phyloP scores from a whole-genome alignment of 2,797 vertebrate genomes.

The Neostethus bicornis region DNA sequence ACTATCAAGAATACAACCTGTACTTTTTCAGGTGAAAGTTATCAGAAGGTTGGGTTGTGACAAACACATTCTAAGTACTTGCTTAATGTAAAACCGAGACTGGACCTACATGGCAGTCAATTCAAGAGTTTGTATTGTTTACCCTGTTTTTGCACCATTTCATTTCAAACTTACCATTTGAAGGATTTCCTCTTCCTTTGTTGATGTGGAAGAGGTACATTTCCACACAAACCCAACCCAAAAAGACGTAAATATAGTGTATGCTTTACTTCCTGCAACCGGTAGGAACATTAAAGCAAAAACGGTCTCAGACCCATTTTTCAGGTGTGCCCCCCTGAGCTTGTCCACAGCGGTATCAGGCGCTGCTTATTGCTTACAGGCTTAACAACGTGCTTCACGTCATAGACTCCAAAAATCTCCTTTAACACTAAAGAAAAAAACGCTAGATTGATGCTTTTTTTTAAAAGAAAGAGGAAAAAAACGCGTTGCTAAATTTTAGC shows the following conservation, averaged over 20 bases:
- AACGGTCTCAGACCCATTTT: background rate
- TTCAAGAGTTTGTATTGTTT: background rate
- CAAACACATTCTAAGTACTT: no score
- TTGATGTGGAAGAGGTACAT: background rate
- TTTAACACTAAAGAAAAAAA: no score
- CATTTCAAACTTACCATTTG: background rate
- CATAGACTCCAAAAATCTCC: no score
- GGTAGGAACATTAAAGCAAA: background rate
- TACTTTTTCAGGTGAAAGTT: no score
- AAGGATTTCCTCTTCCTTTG: background rate
- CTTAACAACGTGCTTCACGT: no score
- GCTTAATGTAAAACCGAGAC: background rate
- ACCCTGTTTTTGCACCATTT: background rate
- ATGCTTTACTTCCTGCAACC: conserved; percentile 1
- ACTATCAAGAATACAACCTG: no score
- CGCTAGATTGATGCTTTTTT: no score
- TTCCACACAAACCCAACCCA: background rate
- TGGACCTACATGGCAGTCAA: background rate
- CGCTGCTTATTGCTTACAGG: no score
- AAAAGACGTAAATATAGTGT: background rate
- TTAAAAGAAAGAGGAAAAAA: no score
- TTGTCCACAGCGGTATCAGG: no score
- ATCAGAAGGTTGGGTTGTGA: no score
- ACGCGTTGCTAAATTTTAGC: no score
- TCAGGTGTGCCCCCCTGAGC: background rate